A percentile compares a stretch with the other conserved stretches of the same genome.
These are phyloP conservation scores for Caenorhabditis zanzibari DNA, from an alignment of 2,888 invertebrate species.

Conservation along the genomic window DNA sequence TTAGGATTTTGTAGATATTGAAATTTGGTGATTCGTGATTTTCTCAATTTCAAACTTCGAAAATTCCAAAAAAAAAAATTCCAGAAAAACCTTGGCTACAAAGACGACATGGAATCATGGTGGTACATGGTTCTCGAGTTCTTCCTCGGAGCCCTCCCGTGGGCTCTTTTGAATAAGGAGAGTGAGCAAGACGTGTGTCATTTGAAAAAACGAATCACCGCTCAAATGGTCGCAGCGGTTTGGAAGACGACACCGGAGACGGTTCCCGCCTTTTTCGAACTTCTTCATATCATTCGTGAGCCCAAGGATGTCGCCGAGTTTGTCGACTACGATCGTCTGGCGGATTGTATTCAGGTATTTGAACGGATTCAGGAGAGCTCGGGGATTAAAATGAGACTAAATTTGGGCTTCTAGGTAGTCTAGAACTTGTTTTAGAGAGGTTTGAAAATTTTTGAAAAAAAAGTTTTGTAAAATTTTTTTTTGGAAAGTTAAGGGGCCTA, in stretches of 20 bases:
- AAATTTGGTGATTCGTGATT: no score
- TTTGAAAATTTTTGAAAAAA: no score
- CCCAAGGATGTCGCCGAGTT: constrained; percentile 56
- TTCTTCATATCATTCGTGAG: constrained; percentile 43
- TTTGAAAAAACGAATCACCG: constrained; percentile 56
- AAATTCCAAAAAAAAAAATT: not conserved
- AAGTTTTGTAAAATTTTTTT: no score
- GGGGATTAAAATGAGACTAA: no score
- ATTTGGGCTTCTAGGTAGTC: no score
- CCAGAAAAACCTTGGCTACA: constrained; percentile 63
- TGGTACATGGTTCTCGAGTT: constrained; percentile 67
- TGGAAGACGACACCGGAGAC: constrained; percentile 52
- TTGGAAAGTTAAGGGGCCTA: no score
- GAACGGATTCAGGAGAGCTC: no score
- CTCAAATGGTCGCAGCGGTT: constrained; percentile 32
- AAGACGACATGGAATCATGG: constrained; percentile 68
- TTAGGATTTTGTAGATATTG: no score
- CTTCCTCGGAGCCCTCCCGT: constrained; percentile 62
- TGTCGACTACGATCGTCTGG: constrained; percentile 57
- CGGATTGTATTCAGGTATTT: constrained; percentile 16
- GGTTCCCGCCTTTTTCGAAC: constrained; percentile 44
- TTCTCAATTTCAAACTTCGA: no score
- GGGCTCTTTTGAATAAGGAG: constrained; percentile 59
- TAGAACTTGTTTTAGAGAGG: no score
- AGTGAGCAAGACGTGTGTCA: constrained; percentile 61